Evolutionary conservation across 2,888 invertebrate species (phyloP).

Genomic region (Acheta domesticus): DNA sequence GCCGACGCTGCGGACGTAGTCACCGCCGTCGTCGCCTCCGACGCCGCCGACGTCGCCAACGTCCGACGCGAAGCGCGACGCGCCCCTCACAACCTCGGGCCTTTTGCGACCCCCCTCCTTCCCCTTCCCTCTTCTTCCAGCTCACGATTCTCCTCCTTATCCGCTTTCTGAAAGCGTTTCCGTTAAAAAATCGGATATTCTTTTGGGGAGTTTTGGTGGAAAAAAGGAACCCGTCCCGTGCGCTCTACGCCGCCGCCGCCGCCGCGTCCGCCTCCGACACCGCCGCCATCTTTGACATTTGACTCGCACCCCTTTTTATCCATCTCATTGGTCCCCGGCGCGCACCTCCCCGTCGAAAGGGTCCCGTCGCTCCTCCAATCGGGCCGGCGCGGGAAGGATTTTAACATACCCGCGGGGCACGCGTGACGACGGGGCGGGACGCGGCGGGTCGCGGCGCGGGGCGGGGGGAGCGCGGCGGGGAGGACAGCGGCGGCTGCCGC

Average conservation of each 20-base stretch:
- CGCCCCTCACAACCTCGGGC: neutral
- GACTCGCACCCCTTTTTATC: conserved; percentile 18
- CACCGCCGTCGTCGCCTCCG: no score
- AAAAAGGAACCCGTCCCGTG: neutral
- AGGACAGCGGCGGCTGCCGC: neutral
- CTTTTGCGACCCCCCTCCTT: neutral
- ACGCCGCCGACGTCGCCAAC: neutral
- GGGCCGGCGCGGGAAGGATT: neutral
- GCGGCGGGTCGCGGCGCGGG: neutral
- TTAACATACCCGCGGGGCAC: conserved; percentile 4
- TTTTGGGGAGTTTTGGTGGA: neutral
- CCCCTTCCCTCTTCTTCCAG: neutral
- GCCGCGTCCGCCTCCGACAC: no score
- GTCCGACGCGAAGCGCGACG: neutral
- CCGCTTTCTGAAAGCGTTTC: neutral
- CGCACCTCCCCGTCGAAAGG: neutral
- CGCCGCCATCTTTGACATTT: neutral
- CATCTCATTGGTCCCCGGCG: conserved; percentile 1
- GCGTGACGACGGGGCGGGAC: neutral
- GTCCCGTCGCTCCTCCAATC: neutral
- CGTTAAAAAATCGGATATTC: neutral
- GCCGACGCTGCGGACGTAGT: no score
- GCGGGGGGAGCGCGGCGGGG: neutral
- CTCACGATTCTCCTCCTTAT: neutral
- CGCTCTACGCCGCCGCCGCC: neutral